Evolutionary conservation across 2,888 invertebrate genomes (phyloP), one percentile per base, ranked within the genome.

Genomic region (Erebia aethiops): DNA sequence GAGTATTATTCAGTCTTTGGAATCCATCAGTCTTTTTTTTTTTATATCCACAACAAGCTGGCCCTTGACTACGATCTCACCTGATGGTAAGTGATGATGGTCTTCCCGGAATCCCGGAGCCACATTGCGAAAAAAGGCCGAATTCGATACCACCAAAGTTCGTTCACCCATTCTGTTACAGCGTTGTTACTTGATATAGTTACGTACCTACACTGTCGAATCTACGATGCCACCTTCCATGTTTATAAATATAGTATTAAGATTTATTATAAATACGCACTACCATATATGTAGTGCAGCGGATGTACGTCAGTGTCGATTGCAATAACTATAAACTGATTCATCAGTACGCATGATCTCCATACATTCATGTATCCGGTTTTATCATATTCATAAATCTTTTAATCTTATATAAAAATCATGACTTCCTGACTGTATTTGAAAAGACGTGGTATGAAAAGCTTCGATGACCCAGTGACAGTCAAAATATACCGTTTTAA

Each of bases 301-400:
- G 78, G 77, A 77, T 75, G 74, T 80, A 79, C 76, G 79, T 70
- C 73, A 41, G 60, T 57, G 67, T 65, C 69, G 74, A 76, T 76
- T 75, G 76, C 76, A 76, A 78, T 78, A 79, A 75, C 74, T 78
- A 75, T 78, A 76, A 76, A 77, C 77, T 76, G 78, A 77, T 75
- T 78, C 76, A 76, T 77, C 76, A 77, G 72, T 71, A 74, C 71
- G 64, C 71, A 70, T 74, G 71, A 74, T 72, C 68, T 69, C 71
- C 71, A 72, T 76, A 35, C 35, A 73, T 74, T 71, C 73, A 74
- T 73, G 73, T 71, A 68, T 76, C 74, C 76, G 75, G 72, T 67
- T 73, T 72, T 71, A 49, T 74, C 62, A 73, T 71, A 70, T 74
- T 73, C 62, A 70, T 72, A 76, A 72, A 70, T 72, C 75, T n/a